phyloP scores from a whole-genome alignment of 2,797 vertebrate genomes.

The Aulostomus chinensis region DNA sequence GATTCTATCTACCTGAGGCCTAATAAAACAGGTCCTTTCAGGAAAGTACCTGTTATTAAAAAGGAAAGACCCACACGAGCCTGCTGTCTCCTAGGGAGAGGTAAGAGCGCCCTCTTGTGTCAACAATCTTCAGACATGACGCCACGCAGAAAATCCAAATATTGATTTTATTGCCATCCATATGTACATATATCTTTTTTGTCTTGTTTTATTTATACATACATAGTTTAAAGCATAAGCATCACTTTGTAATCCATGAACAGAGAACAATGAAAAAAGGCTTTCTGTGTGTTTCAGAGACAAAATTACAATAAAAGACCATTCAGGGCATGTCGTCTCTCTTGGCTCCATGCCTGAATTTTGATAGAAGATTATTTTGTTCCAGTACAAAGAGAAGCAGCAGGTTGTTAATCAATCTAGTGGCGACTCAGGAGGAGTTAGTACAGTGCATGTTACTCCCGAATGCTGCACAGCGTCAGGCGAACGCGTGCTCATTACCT shows the following conservation, averaged over 20 bases:
- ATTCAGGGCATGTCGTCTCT: constrained; percentile 13
- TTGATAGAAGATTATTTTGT: constrained; percentile 11
- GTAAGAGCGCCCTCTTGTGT: constrained; percentile 57
- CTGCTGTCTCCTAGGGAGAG: constrained; percentile 7
- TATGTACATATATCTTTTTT: constrained; percentile 61
- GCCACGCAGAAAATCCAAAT: constrained; percentile 11
- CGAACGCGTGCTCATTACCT: too few species aligned
- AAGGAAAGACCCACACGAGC: too few species aligned
- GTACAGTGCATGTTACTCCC: constrained; percentile 20
- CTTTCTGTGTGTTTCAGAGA: background rate
- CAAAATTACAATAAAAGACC: constrained; percentile 30
- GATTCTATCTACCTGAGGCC: constrained; percentile 56
- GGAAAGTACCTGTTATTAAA: too few species aligned
- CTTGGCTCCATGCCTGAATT: constrained; percentile 6
- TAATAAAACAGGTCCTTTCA: constrained; percentile 27
- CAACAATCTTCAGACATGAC: constrained; percentile 9
- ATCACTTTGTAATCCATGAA: constrained; percentile 54
- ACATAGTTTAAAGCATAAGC: constrained; percentile 47
- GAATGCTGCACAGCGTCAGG: constrained; percentile 11
- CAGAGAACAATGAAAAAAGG: constrained; percentile 23
- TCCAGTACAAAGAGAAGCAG: constrained; percentile 42
- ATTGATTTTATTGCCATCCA: constrained; percentile 72
- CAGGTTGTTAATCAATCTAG: constrained; percentile 17
- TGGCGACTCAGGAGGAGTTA: constrained; percentile 6
- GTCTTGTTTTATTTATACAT: constrained; percentile 31